phyloP scores from a whole-genome alignment of 2,797 vertebrate genomes.

The Phataginus tricuspis region DNA sequence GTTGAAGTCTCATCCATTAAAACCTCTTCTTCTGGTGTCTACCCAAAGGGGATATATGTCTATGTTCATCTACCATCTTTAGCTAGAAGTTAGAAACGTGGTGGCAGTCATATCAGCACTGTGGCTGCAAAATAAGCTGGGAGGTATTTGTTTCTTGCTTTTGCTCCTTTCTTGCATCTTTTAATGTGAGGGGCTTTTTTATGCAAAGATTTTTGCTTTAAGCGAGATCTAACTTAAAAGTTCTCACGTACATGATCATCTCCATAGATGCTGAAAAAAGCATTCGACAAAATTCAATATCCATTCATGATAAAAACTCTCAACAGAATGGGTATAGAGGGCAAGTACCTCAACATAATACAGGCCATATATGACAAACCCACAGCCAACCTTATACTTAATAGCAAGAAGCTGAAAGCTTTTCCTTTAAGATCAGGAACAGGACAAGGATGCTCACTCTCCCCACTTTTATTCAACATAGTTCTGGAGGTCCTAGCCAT shows the following conservation, averaged over 20 bases:
- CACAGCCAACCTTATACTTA: too few relatives aligned
- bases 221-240: conserved; percentile 1
- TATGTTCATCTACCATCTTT: not conserved
- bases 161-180: not conserved
- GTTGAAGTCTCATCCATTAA: not conserved
- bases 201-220: conserved; percentile 16
- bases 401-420: too few relatives aligned
- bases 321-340: too few relatives aligned
- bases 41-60: not conserved
- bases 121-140: not conserved
- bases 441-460: too few relatives aligned
- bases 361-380: too few relatives aligned
- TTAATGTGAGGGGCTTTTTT: not conserved
- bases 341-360: too few relatives aligned
- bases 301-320: too few relatives aligned
- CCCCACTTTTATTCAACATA: too few relatives aligned
- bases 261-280: too few relatives aligned
- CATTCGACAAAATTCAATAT: too few relatives aligned
- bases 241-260: not conserved
- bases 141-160: not conserved
- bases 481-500: too few relatives aligned
- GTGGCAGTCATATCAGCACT: not conserved
- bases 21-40: not conserved
- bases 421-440: too few relatives aligned
- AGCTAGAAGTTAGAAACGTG: not conserved